Evolutionary conservation across 2,888 invertebrate genomes (phyloP).

Genomic region (Drosophila ezoana): DNA sequence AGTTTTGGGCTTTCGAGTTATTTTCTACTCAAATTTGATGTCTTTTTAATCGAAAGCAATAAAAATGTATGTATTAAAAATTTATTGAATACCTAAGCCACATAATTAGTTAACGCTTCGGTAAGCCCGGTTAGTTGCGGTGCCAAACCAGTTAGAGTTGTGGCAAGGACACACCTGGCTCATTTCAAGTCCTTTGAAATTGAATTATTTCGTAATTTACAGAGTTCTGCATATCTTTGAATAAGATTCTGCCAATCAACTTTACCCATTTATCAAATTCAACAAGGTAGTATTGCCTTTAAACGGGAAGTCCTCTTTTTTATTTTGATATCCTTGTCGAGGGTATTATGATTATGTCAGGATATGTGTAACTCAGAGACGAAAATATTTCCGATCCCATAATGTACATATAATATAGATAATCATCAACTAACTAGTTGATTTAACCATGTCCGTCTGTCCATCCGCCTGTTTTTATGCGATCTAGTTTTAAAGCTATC

Average conservation of each 20-base stretch:
- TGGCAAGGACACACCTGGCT: conserved; percentile 36
- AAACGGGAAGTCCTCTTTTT: not conserved
- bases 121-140: conserved; percentile 53
- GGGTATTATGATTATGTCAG: too few relatives aligned
- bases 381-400: too few relatives aligned
- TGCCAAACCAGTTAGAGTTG: conserved; percentile 24
- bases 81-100: conserved; percentile 53
- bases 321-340: not conserved
- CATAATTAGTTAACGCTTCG: conserved; percentile 72
- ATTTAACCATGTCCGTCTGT: too few relatives aligned
- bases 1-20: not conserved
- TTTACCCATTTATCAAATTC: conserved; percentile 22
- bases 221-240: too few relatives aligned
- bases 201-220: conserved; percentile 1
- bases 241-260: not conserved
- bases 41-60: conserved; percentile 76
- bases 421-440: too few relatives aligned
- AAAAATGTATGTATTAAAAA: conserved; percentile 47
- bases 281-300: not conserved
- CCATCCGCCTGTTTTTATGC: too few relatives aligned
- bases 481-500: too few relatives aligned
- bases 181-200: conserved; percentile 4
- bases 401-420: too few relatives aligned
- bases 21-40: conserved; percentile 56
- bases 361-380: too few relatives aligned